Evolutionary conservation across 1,140 invertebrate genomes (phyloP), one percentile per base, ranked within the genome.

Genomic region (Lethrus apterus): DNA sequence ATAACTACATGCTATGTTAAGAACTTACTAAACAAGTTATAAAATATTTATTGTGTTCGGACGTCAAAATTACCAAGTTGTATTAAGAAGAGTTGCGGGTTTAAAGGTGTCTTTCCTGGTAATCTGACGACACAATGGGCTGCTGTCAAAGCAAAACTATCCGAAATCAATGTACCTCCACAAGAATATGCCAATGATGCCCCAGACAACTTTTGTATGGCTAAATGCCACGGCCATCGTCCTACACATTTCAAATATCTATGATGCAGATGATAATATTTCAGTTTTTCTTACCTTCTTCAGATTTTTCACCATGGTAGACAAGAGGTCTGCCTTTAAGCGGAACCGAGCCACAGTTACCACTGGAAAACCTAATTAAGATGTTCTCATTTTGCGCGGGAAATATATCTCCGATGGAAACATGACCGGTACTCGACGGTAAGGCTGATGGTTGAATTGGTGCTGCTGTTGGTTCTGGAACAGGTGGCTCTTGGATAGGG

Each of bases 61-160:
- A n/a, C n/a, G n/a, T n/a, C n/a, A n/a, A n/a, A n/a, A n/a, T 51
- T 36, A 51, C 49, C 49, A 23, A 46, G 29, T 20, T 51, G 46
- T 9, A 51, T 33, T 9, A 42, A 7, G 9, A 51, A 29, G 19
- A 43, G 36, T 2, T 23, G 21, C 2, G 44, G 13, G 17, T 23
- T 23, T 13, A 29, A n/a, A 9, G 38, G 10, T 23, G 19, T 13
- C 13, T 26, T 17, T n/a, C 23, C 17, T 7, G 33, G 23, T 36
- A 32, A 35, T 21, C 33, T 32, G 2, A 44, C 47, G 18, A 77
- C 66, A 47, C 77, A 80, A 56, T 79, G 76, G n/a, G 76, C 77
- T n/a, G 75, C 76, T 4, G 77, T 79, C 10, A 79, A 50, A 4
- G 78, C 68, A 18, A 71, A 67, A 0, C 60, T 61, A 7, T 59